Evolutionary conservation across 2,113 vertebrate species (phyloP).

Genomic region (Phalacrocorax carbo): DNA sequence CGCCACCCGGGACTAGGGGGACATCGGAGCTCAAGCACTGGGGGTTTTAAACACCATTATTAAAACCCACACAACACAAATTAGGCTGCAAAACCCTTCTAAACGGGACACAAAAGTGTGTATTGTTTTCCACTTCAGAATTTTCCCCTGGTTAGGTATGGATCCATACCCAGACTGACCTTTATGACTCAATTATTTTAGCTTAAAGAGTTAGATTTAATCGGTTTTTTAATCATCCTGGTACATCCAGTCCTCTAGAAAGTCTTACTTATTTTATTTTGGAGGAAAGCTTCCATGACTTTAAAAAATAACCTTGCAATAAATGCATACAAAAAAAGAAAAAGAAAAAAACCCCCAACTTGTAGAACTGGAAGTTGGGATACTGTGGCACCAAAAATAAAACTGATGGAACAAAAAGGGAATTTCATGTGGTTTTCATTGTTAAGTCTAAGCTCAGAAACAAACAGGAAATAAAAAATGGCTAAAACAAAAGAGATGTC

Average conservation of each 20-base stretch:
- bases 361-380: constrained; percentile 7
- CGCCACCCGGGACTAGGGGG: background rate
- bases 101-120: background rate
- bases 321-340: background rate
- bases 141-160: background rate
- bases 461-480: constrained; percentile 70
- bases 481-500: constrained; percentile 58
- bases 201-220: background rate
- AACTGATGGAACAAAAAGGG: constrained; percentile 63
- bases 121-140: background rate
- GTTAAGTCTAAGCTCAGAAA: constrained; percentile 64
- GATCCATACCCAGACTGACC: background rate
- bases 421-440: constrained; percentile 68
- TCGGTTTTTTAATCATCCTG: background rate
- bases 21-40: background rate
- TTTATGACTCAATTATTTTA: background rate
- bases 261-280: background rate
- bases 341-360: background rate
- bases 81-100: background rate
- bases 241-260: background rate
- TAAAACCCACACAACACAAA: background rate
- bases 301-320: background rate
- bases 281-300: background rate
- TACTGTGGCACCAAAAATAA: constrained; percentile 55
- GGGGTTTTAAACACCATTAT: background rate